phyloP scores from a whole-genome alignment of 2,797 vertebrate species.

The Craterocephalus amniculus region DNA sequence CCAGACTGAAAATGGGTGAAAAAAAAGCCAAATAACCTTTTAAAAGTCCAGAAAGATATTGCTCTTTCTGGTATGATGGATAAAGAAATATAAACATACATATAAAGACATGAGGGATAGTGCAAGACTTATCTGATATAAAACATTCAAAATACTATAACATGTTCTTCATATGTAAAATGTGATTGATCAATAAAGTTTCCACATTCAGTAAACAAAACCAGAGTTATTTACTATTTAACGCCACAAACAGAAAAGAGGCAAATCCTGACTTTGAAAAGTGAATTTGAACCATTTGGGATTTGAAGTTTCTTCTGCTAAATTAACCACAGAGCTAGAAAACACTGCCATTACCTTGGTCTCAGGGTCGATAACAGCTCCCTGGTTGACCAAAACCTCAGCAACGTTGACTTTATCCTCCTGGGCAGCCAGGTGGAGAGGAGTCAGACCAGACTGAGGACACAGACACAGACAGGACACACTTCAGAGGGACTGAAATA shows the following conservation, averaged over 20 bases:
- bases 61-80: too few species aligned
- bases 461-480: slow-evolving; percentile 4
- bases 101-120: too few species aligned
- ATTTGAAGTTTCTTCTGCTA: not conserved
- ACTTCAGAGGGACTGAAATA: not conserved
- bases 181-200: too few species aligned
- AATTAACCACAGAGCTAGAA: not conserved
- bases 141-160: not conserved
- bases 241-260: not conserved
- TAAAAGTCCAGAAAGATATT: not conserved
- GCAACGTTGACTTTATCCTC: slow-evolving; percentile 97
- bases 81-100: too few species aligned
- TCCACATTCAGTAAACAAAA: not conserved
- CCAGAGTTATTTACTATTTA: not conserved
- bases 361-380: slow-evolving; percentile 87
- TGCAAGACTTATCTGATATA: not conserved
- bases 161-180: too few species aligned
- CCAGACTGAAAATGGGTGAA: not conserved
- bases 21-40: not conserved
- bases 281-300: not conserved
- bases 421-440: slow-evolving; percentile 94
- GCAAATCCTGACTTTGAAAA: not conserved
- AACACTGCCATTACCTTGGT: slow-evolving; percentile 87
- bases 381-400: slow-evolving; percentile 94
- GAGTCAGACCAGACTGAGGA: slow-evolving; percentile 92